Conservation (phyloP, 2,797 vertebrate species). For the Nannoperca obscura region DNA sequence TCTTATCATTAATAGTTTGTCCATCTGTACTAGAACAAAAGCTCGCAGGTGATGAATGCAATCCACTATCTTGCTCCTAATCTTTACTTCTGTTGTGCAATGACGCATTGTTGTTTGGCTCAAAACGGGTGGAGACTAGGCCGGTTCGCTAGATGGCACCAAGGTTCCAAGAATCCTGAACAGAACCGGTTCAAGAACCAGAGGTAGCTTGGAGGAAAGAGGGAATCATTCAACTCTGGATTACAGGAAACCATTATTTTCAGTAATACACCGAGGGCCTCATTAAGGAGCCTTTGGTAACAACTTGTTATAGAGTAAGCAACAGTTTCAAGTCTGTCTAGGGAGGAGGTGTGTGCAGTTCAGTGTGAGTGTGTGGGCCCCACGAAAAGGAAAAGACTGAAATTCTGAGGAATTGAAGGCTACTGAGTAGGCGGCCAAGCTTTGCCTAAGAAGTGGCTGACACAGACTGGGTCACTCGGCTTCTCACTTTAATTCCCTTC, state of each 20-base stretch:
- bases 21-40: too few species aligned
- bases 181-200: too few species aligned
- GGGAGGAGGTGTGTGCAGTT: neutral
- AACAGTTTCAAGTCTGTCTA: neutral
- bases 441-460: slow-evolving; percentile 7
- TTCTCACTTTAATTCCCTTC: neutral
- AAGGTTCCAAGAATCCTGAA: too few species aligned
- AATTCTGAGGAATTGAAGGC: slow-evolving; percentile 17
- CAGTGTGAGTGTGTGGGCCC: neutral
- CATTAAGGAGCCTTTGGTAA: slow-evolving; percentile 7
- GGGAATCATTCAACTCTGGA: neutral
- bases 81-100: too few species aligned
- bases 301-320: slow-evolving; percentile 2
- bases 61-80: too few species aligned
- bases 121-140: too few species aligned
- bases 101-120: too few species aligned
- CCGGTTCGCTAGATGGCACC: too few species aligned
- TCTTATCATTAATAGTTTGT: too few species aligned
- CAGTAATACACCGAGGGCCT: neutral
- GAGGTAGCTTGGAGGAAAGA: too few species aligned
- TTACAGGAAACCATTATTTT: slow-evolving; percentile 14
- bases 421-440: neutral
- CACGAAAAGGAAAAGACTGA: neutral
- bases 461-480: slow-evolving; percentile 14
- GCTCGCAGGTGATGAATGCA: too few species aligned